Percentiles rank a stretch among this genome's conserved stretches.
phyloP scores from a whole-genome alignment of 2,888 invertebrate species.

The Petrolisthes cinctipes region DNA sequence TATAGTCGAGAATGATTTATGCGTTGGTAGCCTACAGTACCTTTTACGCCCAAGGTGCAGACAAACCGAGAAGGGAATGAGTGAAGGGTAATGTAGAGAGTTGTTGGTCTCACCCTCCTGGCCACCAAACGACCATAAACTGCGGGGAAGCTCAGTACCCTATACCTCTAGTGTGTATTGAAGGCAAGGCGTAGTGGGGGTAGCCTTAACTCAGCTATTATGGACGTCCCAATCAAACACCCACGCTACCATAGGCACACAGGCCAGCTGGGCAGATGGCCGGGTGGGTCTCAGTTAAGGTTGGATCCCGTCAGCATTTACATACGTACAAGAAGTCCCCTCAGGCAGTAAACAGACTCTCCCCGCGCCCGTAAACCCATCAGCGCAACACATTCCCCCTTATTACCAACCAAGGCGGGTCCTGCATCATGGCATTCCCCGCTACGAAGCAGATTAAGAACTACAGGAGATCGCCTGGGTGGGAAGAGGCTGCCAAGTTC shows the following conservation, averaged over 20 bases:
- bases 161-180: no score
- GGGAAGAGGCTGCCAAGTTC: background rate
- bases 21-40: no score
- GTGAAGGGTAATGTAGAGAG: no score
- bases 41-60: no score
- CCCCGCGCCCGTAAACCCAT: constrained; percentile 2
- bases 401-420: constrained; percentile 6
- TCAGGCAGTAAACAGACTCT: constrained; percentile 9
- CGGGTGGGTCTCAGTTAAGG: background rate
- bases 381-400: constrained; percentile 20
- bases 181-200: no score
- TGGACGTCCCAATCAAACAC: background rate
- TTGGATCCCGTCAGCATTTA: background rate
- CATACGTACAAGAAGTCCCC: background rate
- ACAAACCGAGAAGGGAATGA: no score
- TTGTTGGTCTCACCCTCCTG: no score
- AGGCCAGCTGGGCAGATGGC: background rate
- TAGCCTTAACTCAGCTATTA: background rate
- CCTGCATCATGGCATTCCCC: constrained; percentile 31
- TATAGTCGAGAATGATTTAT: no score
- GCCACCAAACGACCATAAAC: no score
- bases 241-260: background rate
- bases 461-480: constrained; percentile 32
- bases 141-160: no score
- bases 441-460: constrained; percentile 39